Conservation (phyloP, 2,888 invertebrate genomes). For the Torymus texanus region DNA sequence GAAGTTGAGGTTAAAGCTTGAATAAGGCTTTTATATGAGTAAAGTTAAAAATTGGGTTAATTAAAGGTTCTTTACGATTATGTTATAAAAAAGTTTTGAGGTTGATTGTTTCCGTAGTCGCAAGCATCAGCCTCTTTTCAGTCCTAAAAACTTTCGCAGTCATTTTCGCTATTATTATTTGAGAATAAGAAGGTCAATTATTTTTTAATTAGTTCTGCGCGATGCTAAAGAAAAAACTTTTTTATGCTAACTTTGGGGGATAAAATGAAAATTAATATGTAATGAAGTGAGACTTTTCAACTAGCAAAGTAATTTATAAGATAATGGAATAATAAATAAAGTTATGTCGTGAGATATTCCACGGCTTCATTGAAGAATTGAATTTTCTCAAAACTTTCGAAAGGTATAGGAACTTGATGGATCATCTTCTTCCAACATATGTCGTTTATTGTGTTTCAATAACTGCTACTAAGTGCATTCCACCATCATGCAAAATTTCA, state of each 20-base stretch:
- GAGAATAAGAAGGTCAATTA: not conserved
- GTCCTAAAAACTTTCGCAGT: slow-evolving; percentile 15
- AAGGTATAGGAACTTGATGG: no score
- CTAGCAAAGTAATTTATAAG: no score
- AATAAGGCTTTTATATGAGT: not conserved
- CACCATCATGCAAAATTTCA: no score
- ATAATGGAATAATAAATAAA: no score
- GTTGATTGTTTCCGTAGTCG: slow-evolving; percentile 29
- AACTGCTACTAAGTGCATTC: no score
- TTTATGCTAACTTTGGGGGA: not conserved
- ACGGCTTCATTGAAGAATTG: no score
- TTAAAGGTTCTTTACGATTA: slow-evolving; percentile 32
- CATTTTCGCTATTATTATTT: slow-evolving; percentile 3
- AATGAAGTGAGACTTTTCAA: no score
- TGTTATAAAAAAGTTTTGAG: slow-evolving; percentile 22
- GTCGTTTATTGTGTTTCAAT: no score
- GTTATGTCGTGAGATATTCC: no score
- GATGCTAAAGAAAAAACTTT: not conserved
- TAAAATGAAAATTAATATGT: no score
- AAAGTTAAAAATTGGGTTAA: slow-evolving; percentile 25
- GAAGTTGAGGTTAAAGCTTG: not conserved
- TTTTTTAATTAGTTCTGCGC: slow-evolving; percentile 12
- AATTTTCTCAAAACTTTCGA: no score
- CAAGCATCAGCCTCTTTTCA: not conserved
- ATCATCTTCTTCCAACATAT: no score